A percentile compares a stretch with the other conserved stretches of the same genome.
phyloP scores from a whole-genome alignment of 1,140 invertebrate genomes.

The Tribolium castaneum region DNA sequence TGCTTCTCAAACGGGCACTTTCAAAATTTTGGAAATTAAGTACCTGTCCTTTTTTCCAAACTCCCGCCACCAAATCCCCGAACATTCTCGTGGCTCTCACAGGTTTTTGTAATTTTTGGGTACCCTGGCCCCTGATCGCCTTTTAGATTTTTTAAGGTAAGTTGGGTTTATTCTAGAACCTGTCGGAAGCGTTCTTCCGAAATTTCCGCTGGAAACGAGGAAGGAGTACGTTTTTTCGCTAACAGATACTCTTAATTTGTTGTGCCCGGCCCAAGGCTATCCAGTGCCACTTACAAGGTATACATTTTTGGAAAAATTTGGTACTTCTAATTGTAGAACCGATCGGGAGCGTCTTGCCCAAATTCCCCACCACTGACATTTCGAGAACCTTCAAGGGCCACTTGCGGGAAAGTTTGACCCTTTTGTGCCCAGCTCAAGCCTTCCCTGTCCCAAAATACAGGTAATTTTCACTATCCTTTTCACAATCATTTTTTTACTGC shows the following conservation, averaged over 20 bases:
- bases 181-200: slow-evolving; percentile 68
- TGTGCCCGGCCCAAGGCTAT: slow-evolving; percentile 71
- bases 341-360: slow-evolving; percentile 68
- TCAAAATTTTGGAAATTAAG: slow-evolving; percentile 57
- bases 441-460: slow-evolving; percentile 71
- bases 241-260: slow-evolving; percentile 62
- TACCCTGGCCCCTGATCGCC: slow-evolving; percentile 54
- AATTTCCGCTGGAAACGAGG: slow-evolving; percentile 68
- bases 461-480: slow-evolving; percentile 58
- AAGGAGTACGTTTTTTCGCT: slow-evolving; percentile 58
- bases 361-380: slow-evolving; percentile 66
- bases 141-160: slow-evolving; percentile 40
- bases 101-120: slow-evolving; percentile 51
- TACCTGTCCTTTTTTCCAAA: slow-evolving; percentile 50
- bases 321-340: slow-evolving; percentile 64
- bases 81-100: slow-evolving; percentile 26
- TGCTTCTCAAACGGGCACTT: slow-evolving; percentile 68
- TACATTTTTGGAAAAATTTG: slow-evolving; percentile 40
- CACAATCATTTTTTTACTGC: background rate
- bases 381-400: slow-evolving; percentile 56
- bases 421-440: slow-evolving; percentile 71
- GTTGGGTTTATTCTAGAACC: slow-evolving; percentile 62
- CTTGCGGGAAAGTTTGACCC: slow-evolving; percentile 64
- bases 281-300: slow-evolving; percentile 73
- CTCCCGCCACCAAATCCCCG: background rate